Percentiles rank a stretch among this genome's conserved stretches.
phyloP scores from a whole-genome alignment of 2,113 vertebrate genomes.

The Bombycilla garrulus region DNA sequence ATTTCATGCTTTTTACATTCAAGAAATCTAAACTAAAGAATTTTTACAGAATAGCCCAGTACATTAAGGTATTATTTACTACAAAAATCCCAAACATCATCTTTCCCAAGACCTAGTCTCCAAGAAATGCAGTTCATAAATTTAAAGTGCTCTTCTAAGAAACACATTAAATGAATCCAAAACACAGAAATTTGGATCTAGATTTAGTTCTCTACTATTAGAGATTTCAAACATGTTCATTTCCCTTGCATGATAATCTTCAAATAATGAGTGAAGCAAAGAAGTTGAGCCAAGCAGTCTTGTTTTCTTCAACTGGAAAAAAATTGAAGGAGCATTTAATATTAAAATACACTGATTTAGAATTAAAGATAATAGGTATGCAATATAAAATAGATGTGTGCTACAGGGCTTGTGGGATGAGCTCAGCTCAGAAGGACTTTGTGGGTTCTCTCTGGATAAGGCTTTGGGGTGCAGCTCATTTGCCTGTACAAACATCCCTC shows the following conservation, averaged over 20 bases:
- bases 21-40: not conserved
- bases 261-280: not conserved
- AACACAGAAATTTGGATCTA: not conserved
- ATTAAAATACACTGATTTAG: not conserved
- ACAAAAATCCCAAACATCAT: not conserved
- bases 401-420: not conserved
- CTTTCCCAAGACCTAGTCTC: not conserved
- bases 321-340: not conserved
- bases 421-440: not conserved
- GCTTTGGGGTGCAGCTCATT: not conserved
- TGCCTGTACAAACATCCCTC: not conserved
- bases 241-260: not conserved
- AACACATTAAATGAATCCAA: not conserved
- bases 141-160: not conserved
- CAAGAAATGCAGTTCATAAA: not conserved
- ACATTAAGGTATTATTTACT: not conserved
- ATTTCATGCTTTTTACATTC: not conserved
- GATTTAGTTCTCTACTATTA: not conserved
- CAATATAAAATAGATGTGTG: not conserved
- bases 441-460: not conserved
- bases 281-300: not conserved
- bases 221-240: not conserved
- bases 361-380: not conserved
- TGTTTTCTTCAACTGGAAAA: not conserved
- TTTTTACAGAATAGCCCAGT: not conserved